Conservation (phyloP, 2,797 vertebrate species). For the Cryptoblepharus egeriae region DNA sequence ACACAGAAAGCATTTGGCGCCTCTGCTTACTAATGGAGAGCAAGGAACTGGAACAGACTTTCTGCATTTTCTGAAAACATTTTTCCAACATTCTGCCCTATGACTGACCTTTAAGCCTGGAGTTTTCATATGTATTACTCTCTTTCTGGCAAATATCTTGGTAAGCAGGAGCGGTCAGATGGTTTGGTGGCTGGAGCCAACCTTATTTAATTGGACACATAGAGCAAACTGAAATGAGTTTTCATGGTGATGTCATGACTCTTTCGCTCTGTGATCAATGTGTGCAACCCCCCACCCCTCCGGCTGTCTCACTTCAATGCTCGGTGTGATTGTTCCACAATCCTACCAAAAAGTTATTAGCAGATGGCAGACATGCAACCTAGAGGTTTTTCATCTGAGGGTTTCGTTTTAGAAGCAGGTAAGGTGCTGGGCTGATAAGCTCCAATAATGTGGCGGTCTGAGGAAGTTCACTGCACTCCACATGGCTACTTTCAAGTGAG, state of each 20-base stretch:
- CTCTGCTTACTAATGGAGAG: conserved; percentile 12
- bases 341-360: conserved; percentile 15
- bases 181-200: conserved; percentile 32
- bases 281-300: conserved; percentile 28
- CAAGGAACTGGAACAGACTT: conserved; percentile 6
- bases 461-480: not conserved
- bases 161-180: conserved; percentile 5
- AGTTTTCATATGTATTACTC: conserved; percentile 11
- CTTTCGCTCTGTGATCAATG: conserved; percentile 33
- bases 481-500: not conserved
- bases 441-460: conserved; percentile 21
- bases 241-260: conserved; percentile 28
- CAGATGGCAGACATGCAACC: conserved; percentile 38
- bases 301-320: conserved; percentile 1
- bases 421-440: conserved; percentile 32
- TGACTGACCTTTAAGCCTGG: conserved; percentile 17
- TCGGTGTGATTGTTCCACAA: conserved; percentile 6
- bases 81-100: conserved; percentile 39
- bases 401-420: conserved; percentile 3
- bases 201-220: conserved; percentile 23
- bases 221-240: conserved; percentile 32
- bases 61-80: conserved; percentile 14
- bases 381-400: not conserved
- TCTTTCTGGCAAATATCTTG: not conserved
- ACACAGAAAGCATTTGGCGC: conserved; percentile 27